Conservation (phyloP, 2,797 vertebrate species). For the Odontamblyopus lacepedii region DNA sequence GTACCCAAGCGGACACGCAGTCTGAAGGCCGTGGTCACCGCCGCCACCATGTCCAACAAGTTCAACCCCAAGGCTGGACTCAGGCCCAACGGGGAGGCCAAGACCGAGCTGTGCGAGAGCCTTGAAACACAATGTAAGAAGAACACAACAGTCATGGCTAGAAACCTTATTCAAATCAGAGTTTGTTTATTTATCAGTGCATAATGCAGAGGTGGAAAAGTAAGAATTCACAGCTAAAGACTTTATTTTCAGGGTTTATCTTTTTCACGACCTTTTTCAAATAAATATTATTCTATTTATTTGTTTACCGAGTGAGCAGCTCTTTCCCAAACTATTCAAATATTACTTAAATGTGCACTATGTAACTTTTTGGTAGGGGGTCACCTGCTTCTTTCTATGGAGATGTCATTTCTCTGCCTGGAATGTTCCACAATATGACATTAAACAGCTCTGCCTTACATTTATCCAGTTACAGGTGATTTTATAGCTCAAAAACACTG, state of each 20-base stretch:
- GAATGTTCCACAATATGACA: too few relatives aligned
- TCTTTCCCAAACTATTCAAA: too few relatives aligned
- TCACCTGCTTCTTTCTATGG: too few relatives aligned
- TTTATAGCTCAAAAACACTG: too few relatives aligned
- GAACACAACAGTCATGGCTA: slow-evolving; percentile 26
- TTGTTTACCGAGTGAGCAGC: too few relatives aligned
- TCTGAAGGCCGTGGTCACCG: slow-evolving; percentile 96
- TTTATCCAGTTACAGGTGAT: too few relatives aligned
- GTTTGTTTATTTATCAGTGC: slow-evolving; percentile 34
- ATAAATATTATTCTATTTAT: too few relatives aligned
- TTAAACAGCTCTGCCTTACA: too few relatives aligned
- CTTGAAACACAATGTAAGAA: slow-evolving; percentile 93
- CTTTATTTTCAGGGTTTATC: slow-evolving; percentile 19
- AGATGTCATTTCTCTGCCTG: too few relatives aligned
- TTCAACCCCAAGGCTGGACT: slow-evolving; percentile 95
- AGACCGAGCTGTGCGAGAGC: slow-evolving; percentile 96
- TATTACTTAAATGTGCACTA: too few relatives aligned
- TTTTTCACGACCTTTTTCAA: too few relatives aligned
- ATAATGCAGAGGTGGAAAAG: slow-evolving; percentile 4
- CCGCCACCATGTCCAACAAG: slow-evolving; percentile 99
- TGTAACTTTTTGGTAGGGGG: too few relatives aligned
- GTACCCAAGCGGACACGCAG: slow-evolving; percentile 97
- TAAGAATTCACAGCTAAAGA: not conserved
- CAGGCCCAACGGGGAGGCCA: slow-evolving; percentile 97
- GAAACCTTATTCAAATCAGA: not conserved